Evolutionary conservation across 2,888 invertebrate species (phyloP), one percentile per base, ranked within the genome.

Genomic region (Campoletis raptor): DNA sequence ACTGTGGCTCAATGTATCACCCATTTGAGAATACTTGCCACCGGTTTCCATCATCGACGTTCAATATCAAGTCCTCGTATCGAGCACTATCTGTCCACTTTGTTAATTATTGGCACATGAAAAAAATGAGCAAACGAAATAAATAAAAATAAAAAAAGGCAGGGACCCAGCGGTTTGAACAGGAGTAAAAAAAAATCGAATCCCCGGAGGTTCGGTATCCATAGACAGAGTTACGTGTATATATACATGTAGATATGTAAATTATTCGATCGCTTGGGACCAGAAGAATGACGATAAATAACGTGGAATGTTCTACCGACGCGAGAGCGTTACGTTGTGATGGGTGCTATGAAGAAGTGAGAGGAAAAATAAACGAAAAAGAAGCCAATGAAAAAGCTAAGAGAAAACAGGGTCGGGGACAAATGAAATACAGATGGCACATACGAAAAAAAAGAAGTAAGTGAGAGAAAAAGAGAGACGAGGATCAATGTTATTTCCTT

Each of bases 231-330:
- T 54, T 42, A 21, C 61, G 57, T 10, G 24, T 81, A 30, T 30
- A n/a, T 30, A 72, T 74, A 73, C 61, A 81, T 24, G 42, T 45
- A 36, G 67, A 81, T 81, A 86, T 86, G 83, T 86, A 86, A 86
- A 86, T 86, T 86, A 83, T 83, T 79, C 86, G 86, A 86, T 86
- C 83, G 80, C 83, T 72, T 45, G 64, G 80, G 74, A 82, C 70
- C 52, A 72, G 69, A 67, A 57, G 77, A 81, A 77, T 70, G 66
- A 72, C 81, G 83, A 87, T 85, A 83, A 87, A 85, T 85, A 85
- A 87, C 83, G 72, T 52, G 67, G 61, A 80, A 83, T 83, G 83
- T 80, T 66, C 72, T 21, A 79, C 61, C 69, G 74, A 67, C 67
- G 79, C 42, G 77, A 48, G 52, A 77, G 77, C 78, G 72, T 78